Percentiles rank a stretch among this genome's conserved stretches.
phyloP scores from a whole-genome alignment of 1,140 invertebrate genomes.

The Hylaeus volcanicus region DNA sequence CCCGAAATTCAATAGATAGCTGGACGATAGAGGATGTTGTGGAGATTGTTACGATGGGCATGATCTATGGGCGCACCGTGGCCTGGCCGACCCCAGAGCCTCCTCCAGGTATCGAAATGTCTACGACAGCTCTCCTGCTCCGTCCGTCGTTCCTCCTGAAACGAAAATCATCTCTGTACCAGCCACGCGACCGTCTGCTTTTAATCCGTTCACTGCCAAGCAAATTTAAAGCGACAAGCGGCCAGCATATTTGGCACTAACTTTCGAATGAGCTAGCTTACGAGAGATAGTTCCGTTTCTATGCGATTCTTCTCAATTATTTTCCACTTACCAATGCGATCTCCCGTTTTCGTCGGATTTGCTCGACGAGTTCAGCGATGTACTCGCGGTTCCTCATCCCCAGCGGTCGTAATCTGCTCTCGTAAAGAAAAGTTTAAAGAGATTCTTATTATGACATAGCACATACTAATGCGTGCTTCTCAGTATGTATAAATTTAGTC shows the following conservation, averaged over 20 bases:
- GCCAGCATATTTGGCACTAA: no score
- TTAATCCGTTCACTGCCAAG: no score
- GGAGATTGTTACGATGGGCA: constrained; percentile 73
- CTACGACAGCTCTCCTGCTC: constrained; percentile 82
- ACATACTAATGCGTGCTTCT: no score
- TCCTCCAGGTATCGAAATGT: constrained; percentile 85
- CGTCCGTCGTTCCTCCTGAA: constrained; percentile 76
- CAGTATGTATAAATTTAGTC: no score
- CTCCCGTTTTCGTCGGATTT: constrained; percentile 71
- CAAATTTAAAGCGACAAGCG: no score
- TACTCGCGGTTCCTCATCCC: constrained; percentile 69
- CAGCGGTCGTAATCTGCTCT: constrained; percentile 61
- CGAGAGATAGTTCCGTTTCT: constrained; percentile 29
- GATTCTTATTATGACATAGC: no score
- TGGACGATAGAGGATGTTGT: constrained; percentile 74
- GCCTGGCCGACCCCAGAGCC: constrained; percentile 85
- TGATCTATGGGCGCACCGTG: constrained; percentile 83
- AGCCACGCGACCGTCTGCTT: no score
- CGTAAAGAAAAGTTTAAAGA: no score
- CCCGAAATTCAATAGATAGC: constrained; percentile 67
- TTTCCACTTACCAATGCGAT: constrained; percentile 65
- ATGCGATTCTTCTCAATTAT: constrained; percentile 37
- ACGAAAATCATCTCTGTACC: constrained; percentile 36
- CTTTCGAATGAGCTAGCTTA: not conserved
- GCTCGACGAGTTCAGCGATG: constrained; percentile 70